These are phyloP conservation scores for Mesitornis unicolor DNA, from an alignment of 2,113 vertebrate species.

Conservation along the genomic window DNA sequence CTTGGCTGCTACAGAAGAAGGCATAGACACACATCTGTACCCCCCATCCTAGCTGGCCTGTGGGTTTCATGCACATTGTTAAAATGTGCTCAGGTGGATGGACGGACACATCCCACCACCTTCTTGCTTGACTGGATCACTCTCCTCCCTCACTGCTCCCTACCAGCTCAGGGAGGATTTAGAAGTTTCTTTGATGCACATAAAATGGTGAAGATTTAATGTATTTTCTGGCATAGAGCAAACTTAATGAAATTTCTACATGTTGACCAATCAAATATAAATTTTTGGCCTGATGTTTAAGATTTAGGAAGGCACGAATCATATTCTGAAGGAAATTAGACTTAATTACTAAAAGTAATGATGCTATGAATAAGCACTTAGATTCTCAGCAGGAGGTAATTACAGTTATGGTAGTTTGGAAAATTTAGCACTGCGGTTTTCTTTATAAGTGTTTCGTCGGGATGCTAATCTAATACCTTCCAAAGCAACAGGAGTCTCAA, in stretches of 20 bases:
- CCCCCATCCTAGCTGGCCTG: not conserved
- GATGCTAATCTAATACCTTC: not conserved
- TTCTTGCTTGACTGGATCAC: not conserved
- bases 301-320: slow-evolving; percentile 43
- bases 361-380: slow-evolving; percentile 18
- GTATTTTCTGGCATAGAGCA: not conserved
- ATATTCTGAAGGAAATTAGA: slow-evolving; percentile 57
- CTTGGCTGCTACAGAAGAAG: not conserved
- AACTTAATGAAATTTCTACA: slow-evolving; percentile 9
- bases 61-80: not conserved
- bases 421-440: slow-evolving; percentile 21
- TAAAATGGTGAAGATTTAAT: not conserved
- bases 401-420: slow-evolving; percentile 17
- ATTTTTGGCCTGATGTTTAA: not conserved
- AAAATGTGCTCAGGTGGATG: not conserved
- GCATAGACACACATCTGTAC: not conserved
- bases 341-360: slow-evolving; percentile 60
- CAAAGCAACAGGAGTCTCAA: not conserved
- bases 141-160: not conserved
- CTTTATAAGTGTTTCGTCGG: slow-evolving; percentile 1
- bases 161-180: not conserved
- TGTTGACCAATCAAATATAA: not conserved
- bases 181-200: not conserved
- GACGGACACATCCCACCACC: no score
- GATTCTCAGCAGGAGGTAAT: slow-evolving; percentile 50